Conservation (phyloP, 2,888 invertebrate genomes). For the Xylocampa areola region DNA sequence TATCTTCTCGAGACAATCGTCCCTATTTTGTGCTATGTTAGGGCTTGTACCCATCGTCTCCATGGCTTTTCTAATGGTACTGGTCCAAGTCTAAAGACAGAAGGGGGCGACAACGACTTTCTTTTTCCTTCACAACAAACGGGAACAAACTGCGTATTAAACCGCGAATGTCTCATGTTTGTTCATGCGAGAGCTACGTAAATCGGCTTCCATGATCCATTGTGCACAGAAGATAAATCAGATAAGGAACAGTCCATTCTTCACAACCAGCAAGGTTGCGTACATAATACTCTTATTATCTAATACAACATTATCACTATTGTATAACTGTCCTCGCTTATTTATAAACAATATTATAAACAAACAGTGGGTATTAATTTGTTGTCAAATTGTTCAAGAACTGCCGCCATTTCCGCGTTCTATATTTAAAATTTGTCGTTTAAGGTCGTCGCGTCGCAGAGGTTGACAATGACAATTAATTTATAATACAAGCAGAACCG, state of each 20-base stretch:
- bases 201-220: conserved; percentile 20
- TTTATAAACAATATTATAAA: conserved; percentile 54
- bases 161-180: too few relatives aligned
- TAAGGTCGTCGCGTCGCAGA: conserved; percentile 47
- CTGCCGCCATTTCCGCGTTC: conserved; percentile 47
- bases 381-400: conserved; percentile 45
- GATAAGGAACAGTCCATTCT: conserved; percentile 39
- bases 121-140: too few relatives aligned
- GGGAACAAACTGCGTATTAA: too few relatives aligned
- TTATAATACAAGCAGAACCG: conserved; percentile 27
- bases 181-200: background rate
- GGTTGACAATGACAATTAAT: conserved; percentile 41
- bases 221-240: conserved; percentile 40
- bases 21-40: too few relatives aligned
- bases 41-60: too few relatives aligned
- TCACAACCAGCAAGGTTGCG: conserved; percentile 31
- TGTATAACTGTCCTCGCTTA: conserved; percentile 51
- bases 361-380: conserved; percentile 52
- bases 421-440: conserved; percentile 44
- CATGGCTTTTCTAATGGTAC: too few relatives aligned
- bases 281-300: conserved; percentile 33
- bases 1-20: too few relatives aligned
- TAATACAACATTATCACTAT: conserved; percentile 35
- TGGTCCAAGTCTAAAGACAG: too few relatives aligned
- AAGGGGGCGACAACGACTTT: too few relatives aligned